These are phyloP conservation scores for Andrena praecox DNA, from an alignment of 2,888 invertebrate species.

Conservation along the genomic window DNA sequence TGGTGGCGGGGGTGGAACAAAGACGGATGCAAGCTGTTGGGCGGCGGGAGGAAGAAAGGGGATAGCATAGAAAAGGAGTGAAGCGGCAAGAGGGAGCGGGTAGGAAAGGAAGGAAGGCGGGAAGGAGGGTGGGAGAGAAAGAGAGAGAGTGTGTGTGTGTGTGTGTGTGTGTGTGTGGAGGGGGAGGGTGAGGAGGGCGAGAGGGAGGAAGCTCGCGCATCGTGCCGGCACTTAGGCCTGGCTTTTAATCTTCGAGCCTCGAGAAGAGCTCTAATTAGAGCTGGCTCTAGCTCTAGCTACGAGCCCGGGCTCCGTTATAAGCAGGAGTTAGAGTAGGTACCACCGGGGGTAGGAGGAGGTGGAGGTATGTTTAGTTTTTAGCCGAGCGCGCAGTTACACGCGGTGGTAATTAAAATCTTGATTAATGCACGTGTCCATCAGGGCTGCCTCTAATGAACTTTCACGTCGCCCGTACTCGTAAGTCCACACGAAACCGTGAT, in stretches of 20 bases:
- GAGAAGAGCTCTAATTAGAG: slow-evolving; percentile 83
- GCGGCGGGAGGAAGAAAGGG: slow-evolving; percentile 27
- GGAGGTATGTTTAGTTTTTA: slow-evolving; percentile 82
- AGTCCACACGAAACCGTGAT: slow-evolving; percentile 75
- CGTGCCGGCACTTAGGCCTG: slow-evolving; percentile 77
- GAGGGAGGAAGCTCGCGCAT: slow-evolving; percentile 67
- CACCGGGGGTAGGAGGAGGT: slow-evolving; percentile 59
- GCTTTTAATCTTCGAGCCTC: slow-evolving; percentile 79
- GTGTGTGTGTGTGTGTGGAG: slow-evolving; percentile 24
- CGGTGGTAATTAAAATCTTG: slow-evolving; percentile 84
- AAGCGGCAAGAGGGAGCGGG: neutral
- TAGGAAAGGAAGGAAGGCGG: slow-evolving; percentile 27
- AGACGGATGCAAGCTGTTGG: slow-evolving; percentile 30
- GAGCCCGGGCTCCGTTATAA: slow-evolving; percentile 73
- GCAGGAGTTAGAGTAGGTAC: slow-evolving; percentile 74
- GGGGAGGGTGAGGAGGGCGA: slow-evolving; percentile 28
- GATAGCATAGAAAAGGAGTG: slow-evolving; percentile 6
- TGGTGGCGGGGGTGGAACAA: slow-evolving; percentile 22
- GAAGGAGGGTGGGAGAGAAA: slow-evolving; percentile 4
- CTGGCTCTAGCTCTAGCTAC: slow-evolving; percentile 75
- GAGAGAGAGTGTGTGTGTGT: neutral
- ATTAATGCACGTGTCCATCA: slow-evolving; percentile 84
- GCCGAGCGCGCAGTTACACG: slow-evolving; percentile 78
- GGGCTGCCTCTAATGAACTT: slow-evolving; percentile 83
- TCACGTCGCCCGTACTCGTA: slow-evolving; percentile 77